These are phyloP conservation scores for Eulemur macaco DNA, from an alignment of 2,113 vertebrate genomes.

Conservation along the genomic window DNA sequence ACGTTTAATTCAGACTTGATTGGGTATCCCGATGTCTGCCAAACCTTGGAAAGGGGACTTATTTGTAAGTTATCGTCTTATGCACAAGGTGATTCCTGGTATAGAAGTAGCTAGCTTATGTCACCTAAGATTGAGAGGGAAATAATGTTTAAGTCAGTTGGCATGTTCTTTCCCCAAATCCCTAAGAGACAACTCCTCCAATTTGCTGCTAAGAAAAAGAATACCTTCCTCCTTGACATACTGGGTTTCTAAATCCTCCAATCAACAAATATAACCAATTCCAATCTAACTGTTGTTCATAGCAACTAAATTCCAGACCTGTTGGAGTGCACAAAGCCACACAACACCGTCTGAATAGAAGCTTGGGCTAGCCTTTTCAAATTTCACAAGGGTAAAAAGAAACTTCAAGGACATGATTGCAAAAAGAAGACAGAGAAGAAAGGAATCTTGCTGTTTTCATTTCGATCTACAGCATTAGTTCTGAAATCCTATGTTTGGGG, in stretches of 20 bases:
- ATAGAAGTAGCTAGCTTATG: constrained; percentile 49
- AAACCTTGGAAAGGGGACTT: not conserved
- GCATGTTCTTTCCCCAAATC: constrained; percentile 24
- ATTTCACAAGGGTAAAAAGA: not conserved
- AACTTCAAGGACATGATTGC: constrained; percentile 7
- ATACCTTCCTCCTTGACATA: constrained; percentile 27
- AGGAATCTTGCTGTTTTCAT: not conserved
- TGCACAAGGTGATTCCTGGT: not conserved
- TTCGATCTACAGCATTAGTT: not conserved
- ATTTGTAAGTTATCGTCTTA: constrained; percentile 68
- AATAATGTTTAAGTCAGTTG: not conserved
- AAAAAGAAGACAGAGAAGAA: constrained; percentile 38
- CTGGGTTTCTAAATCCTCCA: not conserved
- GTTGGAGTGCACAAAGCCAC: not conserved
- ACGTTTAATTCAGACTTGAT: not conserved
- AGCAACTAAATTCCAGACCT: not conserved
- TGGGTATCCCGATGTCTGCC: not conserved
- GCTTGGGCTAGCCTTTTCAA: not conserved
- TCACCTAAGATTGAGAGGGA: constrained; percentile 58
- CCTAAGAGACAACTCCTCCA: not conserved
- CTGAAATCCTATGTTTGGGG: constrained; percentile 56
- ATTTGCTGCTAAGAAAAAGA: constrained; percentile 40
- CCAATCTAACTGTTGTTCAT: not conserved
- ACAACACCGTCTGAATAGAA: not conserved
- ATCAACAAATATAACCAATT: not conserved